phyloP scores from a whole-genome alignment of 2,888 invertebrate species.

The Synergus umbraculus region DNA sequence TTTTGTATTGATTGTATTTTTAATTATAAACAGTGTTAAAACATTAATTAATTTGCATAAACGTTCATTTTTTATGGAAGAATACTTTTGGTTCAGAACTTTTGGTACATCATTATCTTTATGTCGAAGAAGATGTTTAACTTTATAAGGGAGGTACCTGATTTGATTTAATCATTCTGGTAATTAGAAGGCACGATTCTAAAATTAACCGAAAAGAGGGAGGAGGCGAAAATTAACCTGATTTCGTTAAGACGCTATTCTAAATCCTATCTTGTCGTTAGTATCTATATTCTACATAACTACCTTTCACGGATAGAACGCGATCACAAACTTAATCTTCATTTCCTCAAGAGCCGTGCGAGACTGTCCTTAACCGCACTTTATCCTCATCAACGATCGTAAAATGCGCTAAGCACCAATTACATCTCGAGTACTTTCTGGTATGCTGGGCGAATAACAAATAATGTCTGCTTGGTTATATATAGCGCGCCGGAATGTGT shows the following conservation, averaged over 20 bases:
- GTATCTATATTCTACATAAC: constrained; percentile 3
- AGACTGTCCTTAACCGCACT: constrained; percentile 53
- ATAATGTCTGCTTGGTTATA: constrained; percentile 43
- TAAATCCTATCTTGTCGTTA: constrained; percentile 29
- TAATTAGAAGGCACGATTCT: constrained; percentile 12
- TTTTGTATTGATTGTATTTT: no score
- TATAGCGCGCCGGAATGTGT: constrained; percentile 12
- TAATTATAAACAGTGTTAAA: no score
- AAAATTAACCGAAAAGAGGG: no score
- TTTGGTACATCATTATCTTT: no score
- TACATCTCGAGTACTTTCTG: constrained; percentile 56
- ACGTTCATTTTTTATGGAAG: no score
- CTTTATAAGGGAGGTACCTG: not conserved
- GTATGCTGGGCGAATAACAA: constrained; percentile 56
- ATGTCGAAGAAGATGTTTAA: no score
- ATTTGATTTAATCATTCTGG: not conserved
- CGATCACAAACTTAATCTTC: constrained; percentile 53
- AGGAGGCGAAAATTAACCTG: constrained; percentile 10
- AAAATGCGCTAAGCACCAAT: constrained; percentile 57
- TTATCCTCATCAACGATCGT: constrained; percentile 58
- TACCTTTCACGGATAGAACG: constrained; percentile 21
- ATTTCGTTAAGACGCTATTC: constrained; percentile 21
- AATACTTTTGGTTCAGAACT: no score
- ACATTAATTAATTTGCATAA: no score
- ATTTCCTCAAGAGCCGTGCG: constrained; percentile 49